These are phyloP conservation scores for Astreopora myriophthalma DNA, from an alignment of 64 coral and sea anemone species.

Conservation along the genomic window DNA sequence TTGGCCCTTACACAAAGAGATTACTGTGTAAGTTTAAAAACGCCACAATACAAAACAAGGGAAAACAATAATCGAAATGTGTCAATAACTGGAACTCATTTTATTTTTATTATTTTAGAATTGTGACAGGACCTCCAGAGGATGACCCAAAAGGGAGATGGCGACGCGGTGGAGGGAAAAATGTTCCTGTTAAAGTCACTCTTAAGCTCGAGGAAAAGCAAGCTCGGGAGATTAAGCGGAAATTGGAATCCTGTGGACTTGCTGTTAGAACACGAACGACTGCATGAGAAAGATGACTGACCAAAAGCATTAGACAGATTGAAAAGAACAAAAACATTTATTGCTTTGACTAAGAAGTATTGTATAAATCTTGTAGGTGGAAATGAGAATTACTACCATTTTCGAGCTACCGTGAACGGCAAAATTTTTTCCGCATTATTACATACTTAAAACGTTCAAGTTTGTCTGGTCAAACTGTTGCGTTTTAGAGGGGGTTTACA, in stretches of 20 bases:
- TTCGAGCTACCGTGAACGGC: constrained; percentile 18
- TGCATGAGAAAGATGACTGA: constrained; percentile 9
- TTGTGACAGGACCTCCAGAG: neutral
- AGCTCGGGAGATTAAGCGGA: neutral
- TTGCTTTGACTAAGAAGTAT: constrained; percentile 1
- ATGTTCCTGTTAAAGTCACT: constrained; percentile 21
- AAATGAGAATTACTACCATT: constrained; percentile 15
- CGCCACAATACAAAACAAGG: neutral
- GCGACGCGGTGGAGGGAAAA: neutral
- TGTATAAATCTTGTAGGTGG: neutral
- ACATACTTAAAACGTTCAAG: neutral
- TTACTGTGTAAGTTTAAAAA: constrained; percentile 16
- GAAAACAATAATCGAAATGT: constrained; percentile 6
- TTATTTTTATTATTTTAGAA: constrained; percentile 13
- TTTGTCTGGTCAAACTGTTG: neutral
- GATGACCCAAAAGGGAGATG: constrained; percentile 39
- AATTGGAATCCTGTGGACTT: neutral
- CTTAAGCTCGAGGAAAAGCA: neutral
- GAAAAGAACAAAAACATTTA: constrained; percentile 5
- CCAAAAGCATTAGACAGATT: neutral
- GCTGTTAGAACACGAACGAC: neutral
- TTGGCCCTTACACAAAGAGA: constrained; percentile 14
- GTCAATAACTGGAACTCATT: neutral
- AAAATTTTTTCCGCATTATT: neutral
- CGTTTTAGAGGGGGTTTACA: constrained; percentile 2